phyloP scores from a whole-genome alignment of 2,888 invertebrate genomes.

The Hydriomena furcata region DNA sequence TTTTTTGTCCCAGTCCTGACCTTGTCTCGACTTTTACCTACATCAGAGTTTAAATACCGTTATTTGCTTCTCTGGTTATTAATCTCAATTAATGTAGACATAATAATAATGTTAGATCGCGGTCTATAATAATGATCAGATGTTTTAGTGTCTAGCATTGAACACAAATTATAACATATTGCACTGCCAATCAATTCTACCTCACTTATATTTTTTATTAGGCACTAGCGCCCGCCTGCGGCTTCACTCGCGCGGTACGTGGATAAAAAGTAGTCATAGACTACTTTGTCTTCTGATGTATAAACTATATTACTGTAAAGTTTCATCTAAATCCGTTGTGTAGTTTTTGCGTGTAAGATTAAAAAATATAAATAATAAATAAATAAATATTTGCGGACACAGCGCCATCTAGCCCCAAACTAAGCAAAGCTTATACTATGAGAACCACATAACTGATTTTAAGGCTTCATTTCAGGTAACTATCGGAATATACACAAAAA shows the following conservation, averaged over 20 bases:
- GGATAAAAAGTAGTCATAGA: too few species aligned
- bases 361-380: too few species aligned
- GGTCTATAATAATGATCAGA: conserved; percentile 28
- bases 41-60: conserved; percentile 48
- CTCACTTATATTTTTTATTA: conserved; percentile 20
- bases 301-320: too few species aligned
- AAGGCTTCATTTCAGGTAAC: conserved; percentile 60
- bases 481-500: conserved; percentile 15
- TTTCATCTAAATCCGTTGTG: too few species aligned
- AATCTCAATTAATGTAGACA: conserved; percentile 50
- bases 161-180: conserved; percentile 24
- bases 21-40: conserved; percentile 58
- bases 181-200: conserved; percentile 29
- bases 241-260: too few species aligned
- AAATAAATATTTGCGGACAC: too few species aligned
- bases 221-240: conserved; percentile 3
- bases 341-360: too few species aligned
- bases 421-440: too few species aligned
- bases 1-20: conserved; percentile 49
- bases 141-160: conserved; percentile 26
- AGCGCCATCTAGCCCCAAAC: too few species aligned
- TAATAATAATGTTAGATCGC: conserved; percentile 39
- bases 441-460: too few species aligned
- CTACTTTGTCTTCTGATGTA: too few species aligned
- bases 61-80: conserved; percentile 48